Conservation (phyloP, 2,113 vertebrate species). For the Felis catus region F.catus_Fca126_mat1.0 CM031418.1:103047501-103048000, state of each 20-base stretch:
- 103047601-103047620: neutral
- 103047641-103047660: neutral
- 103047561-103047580: neutral
- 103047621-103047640: neutral
- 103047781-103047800: neutral
- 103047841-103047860: too few relatives aligned
- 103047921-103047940: too few relatives aligned
- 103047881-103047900: too few relatives aligned
- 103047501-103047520: neutral
- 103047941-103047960: too few relatives aligned
- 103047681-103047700: neutral
- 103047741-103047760: neutral
- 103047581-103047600: neutral
- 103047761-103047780: neutral
- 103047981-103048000: too few relatives aligned
- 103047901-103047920: too few relatives aligned
- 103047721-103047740: neutral
- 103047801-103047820: neutral
- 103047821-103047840: neutral
- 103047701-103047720: neutral
- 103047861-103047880: too few relatives aligned
- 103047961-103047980: too few relatives aligned
- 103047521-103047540: neutral
- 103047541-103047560: neutral
- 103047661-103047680: neutral